Percentiles rank a stretch among this genome's conserved stretches.
phyloP scores from a whole-genome alignment of 1,140 invertebrate genomes.

The Macrocentrus cingulum region DNA sequence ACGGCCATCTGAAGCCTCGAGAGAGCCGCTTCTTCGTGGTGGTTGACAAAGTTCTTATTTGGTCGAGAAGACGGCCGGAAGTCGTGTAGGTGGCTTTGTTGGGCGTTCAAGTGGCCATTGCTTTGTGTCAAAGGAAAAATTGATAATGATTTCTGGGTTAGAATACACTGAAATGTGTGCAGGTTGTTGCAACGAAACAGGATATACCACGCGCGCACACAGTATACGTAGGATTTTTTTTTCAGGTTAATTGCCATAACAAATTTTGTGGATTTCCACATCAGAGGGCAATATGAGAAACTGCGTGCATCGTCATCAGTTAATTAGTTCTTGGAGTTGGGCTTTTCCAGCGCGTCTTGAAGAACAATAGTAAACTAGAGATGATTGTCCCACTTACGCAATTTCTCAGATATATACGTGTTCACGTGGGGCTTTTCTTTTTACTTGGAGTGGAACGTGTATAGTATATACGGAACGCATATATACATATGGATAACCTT shows the following conservation, averaged over 20 bases:
- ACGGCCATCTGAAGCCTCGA: background rate
- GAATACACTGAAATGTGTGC: no score
- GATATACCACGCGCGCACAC: no score
- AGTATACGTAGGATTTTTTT: no score
- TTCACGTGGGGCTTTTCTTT: background rate
- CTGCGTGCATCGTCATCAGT: no score
- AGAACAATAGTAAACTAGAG: constrained; percentile 34
- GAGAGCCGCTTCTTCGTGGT: background rate
- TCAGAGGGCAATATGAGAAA: background rate
- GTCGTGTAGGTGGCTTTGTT: constrained; percentile 1
- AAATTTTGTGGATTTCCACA: constrained; percentile 28
- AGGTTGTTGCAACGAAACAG: no score
- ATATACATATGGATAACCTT: background rate
- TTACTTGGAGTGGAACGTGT: background rate
- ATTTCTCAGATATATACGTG: constrained; percentile 32
- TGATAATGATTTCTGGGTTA: no score
- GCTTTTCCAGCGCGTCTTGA: constrained; percentile 26
- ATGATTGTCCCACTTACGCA: constrained; percentile 40
- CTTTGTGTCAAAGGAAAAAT: no score
- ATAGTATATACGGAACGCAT: background rate
- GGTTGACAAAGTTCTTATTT: constrained; percentile 17
- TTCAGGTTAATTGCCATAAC: constrained; percentile 24
- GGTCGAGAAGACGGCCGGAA: background rate
- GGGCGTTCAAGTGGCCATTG: constrained; percentile 5
- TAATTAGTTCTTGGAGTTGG: constrained; percentile 31